Base-by-base conservation (phyloP, 2,888 invertebrate genomes). In the Chrysomela aeneicollis region DNA sequence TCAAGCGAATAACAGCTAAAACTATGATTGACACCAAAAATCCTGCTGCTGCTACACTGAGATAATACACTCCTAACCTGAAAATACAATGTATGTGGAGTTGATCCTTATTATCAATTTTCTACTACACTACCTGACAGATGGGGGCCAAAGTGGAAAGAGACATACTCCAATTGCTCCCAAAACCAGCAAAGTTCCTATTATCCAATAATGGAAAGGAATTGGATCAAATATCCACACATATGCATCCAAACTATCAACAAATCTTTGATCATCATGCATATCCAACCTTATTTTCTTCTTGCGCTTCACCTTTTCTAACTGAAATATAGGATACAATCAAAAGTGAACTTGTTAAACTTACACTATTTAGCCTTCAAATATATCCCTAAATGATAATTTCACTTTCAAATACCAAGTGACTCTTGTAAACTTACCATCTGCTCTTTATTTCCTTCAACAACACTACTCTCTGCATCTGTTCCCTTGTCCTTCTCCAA, bases 191-290 rank as follows among this genome's bases (percentile, higher is more conserved):
- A 94, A 85, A 8, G 91, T 88, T n/a, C 98, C 98, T 77, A 94
- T 92, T 71, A 97, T 87, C 93, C 97, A 97, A 83, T 95, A 95
- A 84, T 94, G 92, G 81, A 93, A 89, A 46, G 97, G 96, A 81
- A 97, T 94, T 0, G 98, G 97, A 83, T 98, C 97, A 83, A 96
- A 98, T 69, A 98, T 93, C 98, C 98, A 98, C 21, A 98, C 97
- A 83, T 94, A 98, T 0, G 97, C 97, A 82, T 98, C 98, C 37
- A 92, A 87, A 17, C 93, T 93, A 84, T 99, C 98, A 2, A 94
- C 89, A 84, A 98, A 98, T 72, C 92, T 83, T 83, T 99, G 99
- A 67, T 96, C 93, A 78, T 94, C 89, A 82, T 98, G 98, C 95
- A 98, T 97, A 81, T 97, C 96, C n/a, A 99, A 85, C 49, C 97